Evolutionary conservation across 2,888 invertebrate species (phyloP).

Genomic region (Orthosia incerta): DNA sequence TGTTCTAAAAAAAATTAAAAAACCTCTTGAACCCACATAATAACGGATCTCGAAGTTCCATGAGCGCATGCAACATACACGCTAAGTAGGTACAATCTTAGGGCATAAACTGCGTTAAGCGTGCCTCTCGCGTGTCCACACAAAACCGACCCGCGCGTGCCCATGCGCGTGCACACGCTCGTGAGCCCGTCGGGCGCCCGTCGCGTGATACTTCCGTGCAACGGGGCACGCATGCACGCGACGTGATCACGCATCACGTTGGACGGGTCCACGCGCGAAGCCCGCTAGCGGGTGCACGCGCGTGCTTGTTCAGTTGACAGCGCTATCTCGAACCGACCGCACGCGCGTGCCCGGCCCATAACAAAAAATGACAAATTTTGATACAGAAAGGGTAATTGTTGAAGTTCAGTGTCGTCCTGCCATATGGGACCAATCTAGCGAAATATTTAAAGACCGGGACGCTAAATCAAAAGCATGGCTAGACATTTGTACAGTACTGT

Average conservation of each 20-base stretch:
- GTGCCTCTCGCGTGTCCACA: conserved; percentile 57
- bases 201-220: conserved; percentile 61
- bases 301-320: conserved; percentile 55
- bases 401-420: conserved; percentile 59
- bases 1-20: no score
- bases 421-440: conserved; percentile 56
- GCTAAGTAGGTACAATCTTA: no score
- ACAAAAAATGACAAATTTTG: conserved; percentile 57
- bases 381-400: conserved; percentile 60
- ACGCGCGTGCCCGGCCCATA: conserved; percentile 60
- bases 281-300: conserved; percentile 41
- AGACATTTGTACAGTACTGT: conserved; percentile 56
- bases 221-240: conserved; percentile 59
- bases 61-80: no score
- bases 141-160: conserved; percentile 59
- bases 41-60: no score
- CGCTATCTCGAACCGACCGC: conserved; percentile 56
- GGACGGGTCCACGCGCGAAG: conserved; percentile 57
- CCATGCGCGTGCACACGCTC: conserved; percentile 56
- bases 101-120: conserved; percentile 50
- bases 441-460: conserved; percentile 57
- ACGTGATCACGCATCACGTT: conserved; percentile 62
- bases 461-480: conserved; percentile 54
- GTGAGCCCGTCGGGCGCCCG: conserved; percentile 53
- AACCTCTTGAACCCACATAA: no score